Percentiles rank a stretch among this genome's conserved stretches.
These are phyloP conservation scores for Gavia stellata DNA, from an alignment of 2,113 vertebrate species.

Conservation along the genomic window DNA sequence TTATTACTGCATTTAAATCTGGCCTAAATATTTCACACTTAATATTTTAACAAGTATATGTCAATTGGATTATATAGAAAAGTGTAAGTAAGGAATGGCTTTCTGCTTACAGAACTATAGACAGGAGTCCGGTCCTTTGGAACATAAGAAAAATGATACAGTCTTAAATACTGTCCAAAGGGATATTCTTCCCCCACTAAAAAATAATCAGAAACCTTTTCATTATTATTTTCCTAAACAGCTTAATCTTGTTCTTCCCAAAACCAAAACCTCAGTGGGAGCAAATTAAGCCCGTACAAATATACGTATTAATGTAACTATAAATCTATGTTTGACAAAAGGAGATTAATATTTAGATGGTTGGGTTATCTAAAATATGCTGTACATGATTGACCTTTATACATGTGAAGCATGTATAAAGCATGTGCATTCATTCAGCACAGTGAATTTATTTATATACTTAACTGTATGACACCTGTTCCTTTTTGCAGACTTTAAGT, in stretches of 20 bases:
- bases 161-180: not conserved
- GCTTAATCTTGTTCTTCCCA: not conserved
- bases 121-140: not conserved
- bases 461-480: not conserved
- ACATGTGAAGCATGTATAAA: not conserved
- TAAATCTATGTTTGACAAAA: not conserved
- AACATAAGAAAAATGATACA: not conserved
- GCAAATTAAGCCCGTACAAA: not conserved
- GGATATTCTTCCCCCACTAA: not conserved
- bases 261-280: not conserved
- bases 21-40: constrained; percentile 57
- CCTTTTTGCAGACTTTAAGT: not conserved
- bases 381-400: not conserved
- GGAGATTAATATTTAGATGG: not conserved
- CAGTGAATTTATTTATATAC: not conserved
- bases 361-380: not conserved
- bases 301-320: not conserved
- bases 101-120: not conserved
- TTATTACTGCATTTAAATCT: constrained; percentile 63
- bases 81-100: not conserved
- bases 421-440: not conserved
- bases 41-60: constrained; percentile 58
- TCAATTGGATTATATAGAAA: constrained; percentile 57
- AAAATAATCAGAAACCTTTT: not conserved
- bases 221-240: not conserved